phyloP scores from a whole-genome alignment of 2,797 vertebrate species.

The Emys orbicularis region DNA sequence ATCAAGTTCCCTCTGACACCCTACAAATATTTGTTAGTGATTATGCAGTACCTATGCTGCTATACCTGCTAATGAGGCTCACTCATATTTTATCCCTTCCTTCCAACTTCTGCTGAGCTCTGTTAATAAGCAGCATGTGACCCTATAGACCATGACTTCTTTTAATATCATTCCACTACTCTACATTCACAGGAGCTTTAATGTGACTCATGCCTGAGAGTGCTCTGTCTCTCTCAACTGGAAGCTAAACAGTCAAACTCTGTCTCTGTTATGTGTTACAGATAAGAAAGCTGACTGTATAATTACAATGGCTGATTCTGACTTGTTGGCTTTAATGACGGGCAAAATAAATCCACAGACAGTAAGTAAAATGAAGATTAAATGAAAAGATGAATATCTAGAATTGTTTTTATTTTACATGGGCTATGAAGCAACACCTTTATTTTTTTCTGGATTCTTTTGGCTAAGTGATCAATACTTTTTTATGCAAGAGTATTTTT shows the following conservation, averaged over 20 bases:
- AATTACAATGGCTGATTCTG: slow-evolving; percentile 88
- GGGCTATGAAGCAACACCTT: not conserved
- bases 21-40: not conserved
- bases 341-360: slow-evolving; percentile 93
- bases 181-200: not conserved
- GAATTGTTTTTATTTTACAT: not conserved
- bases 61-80: not conserved
- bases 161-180: not conserved
- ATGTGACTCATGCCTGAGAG: not conserved
- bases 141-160: not conserved
- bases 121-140: not conserved
- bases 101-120: not conserved
- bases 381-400: not conserved
- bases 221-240: not conserved
- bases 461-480: not conserved
- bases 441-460: not conserved
- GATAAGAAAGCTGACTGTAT: slow-evolving; percentile 93
- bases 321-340: slow-evolving; percentile 92
- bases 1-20: not conserved
- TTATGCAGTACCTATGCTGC: not conserved
- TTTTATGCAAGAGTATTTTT: not conserved
- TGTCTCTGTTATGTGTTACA: slow-evolving; percentile 62
- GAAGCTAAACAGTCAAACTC: not conserved
- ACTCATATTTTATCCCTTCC: not conserved
- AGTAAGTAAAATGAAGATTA: slow-evolving; percentile 78